phyloP scores from a whole-genome alignment of 2,113 vertebrate species.

The Potamarius usumacintae region DNA sequence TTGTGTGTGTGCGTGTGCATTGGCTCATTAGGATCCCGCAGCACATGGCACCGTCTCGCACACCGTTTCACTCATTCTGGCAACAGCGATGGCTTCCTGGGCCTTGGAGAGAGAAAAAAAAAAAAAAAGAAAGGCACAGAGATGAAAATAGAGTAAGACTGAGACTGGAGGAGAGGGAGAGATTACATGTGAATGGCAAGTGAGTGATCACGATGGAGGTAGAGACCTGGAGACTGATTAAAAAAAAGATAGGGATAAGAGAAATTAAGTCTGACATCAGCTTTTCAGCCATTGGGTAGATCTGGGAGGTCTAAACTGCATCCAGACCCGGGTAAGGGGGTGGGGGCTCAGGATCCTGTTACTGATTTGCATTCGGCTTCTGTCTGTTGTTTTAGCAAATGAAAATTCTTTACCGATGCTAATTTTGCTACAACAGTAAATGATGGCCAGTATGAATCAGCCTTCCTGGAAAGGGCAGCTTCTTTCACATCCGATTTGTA shows the following conservation, averaged over 20 bases:
- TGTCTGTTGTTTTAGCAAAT: neutral
- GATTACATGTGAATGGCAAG: neutral
- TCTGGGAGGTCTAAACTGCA: neutral
- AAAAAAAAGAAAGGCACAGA: neutral
- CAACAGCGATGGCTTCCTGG: conserved; percentile 4
- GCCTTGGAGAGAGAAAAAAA: conserved; percentile 5
- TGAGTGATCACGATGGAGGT: conserved; percentile 27
- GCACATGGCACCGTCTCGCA: conserved; percentile 39
- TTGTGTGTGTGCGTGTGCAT: conserved; percentile 8
- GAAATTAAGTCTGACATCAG: neutral
- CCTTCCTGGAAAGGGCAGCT: neutral
- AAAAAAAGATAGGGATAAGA: neutral
- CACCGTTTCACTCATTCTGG: conserved; percentile 25
- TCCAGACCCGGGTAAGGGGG: no score
- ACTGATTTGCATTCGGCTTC: neutral
- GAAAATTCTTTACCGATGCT: neutral
- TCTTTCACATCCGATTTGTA: no score
- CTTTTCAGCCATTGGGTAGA: neutral
- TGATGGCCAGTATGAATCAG: neutral
- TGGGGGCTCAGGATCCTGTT: neutral
- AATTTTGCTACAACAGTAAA: neutral
- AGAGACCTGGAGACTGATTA: neutral
- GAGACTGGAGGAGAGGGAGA: neutral
- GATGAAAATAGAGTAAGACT: neutral
- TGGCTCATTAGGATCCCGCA: conserved; percentile 31